Evolutionary conservation across 1,140 invertebrate species (phyloP), one percentile per base, ranked within the genome.

Genomic region (Sminthurinus signatus): DNA sequence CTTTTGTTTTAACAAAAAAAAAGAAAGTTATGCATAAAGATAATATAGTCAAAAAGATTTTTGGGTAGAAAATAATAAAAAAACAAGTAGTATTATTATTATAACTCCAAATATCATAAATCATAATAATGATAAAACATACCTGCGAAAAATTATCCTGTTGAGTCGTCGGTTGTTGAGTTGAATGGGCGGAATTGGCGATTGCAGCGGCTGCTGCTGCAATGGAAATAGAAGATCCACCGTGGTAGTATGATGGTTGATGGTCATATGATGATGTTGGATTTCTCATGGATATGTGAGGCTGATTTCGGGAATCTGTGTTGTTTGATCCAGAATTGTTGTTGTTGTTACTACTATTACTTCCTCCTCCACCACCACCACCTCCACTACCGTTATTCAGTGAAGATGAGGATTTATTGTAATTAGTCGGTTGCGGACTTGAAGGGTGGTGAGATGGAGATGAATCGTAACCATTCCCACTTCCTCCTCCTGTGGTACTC

Each of bases 391-490:
- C 54, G 39, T 56, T 56, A 39, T 56, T 56, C 2, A 56, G 10
- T n/a, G 54, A 36, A n/a, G n/a, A n/a, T n/a, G n/a, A n/a, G n/a
- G n/a, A n/a, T n/a, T n/a, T n/a, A 10, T 55, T 60, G 29, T 63
- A 55, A 57, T 48, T 63, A 17, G 61, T 28, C 10, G 44, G 42
- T 21, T 57, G 46, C 19, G 57, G 46, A 27, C 43, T 52, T 10
- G 54, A 28, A 4, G 54, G 52, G n/a, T 56, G 43, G 32, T 65
- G 63, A 5, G 54, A 55, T 15, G 56, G 63, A 21, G 56, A 60
- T 19, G 63, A 65, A 54, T 65, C 57, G 42, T 52, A 50, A 29
- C 51, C 28, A 17, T 36, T 50, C 17, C 44, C 44, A 61, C 59
- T 25, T 8, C 59, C 59, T 1, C 44, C 23, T 2, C 44, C 42